phyloP scores from a whole-genome alignment of 2,888 invertebrate genomes.

The Agriotes lineatus region DNA sequence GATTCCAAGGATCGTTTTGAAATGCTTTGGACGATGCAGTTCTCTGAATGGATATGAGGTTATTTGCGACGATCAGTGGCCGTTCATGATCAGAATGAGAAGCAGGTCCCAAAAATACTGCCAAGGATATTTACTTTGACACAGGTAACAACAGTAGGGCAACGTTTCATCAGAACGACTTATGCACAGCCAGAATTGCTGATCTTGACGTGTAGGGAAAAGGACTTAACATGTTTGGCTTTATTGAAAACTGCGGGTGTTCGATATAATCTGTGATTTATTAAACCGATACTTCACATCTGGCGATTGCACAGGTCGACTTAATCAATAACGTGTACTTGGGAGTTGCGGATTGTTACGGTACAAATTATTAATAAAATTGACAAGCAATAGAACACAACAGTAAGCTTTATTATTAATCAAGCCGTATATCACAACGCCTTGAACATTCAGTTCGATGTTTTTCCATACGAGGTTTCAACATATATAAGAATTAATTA shows the following conservation, averaged over 20 bases:
- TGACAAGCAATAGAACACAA: not conserved
- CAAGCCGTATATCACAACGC: no score
- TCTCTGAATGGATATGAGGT: slow-evolving; percentile 32
- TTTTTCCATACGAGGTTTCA: no score
- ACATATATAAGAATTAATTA: no score
- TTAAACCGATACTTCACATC: slow-evolving; percentile 2
- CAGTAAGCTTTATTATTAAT: not conserved
- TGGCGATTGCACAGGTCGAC: not conserved
- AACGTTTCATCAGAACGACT: not conserved
- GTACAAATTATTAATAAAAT: not conserved
- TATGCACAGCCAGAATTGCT: not conserved
- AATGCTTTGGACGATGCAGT: slow-evolving; percentile 19
- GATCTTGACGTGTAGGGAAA: slow-evolving; percentile 9
- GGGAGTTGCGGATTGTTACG: not conserved
- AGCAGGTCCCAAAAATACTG: slow-evolving; percentile 21
- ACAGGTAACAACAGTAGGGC: not conserved
- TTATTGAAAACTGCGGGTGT: slow-evolving; percentile 19
- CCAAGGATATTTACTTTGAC: slow-evolving; percentile 2
- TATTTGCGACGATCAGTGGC: slow-evolving; percentile 13
- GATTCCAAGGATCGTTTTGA: slow-evolving; percentile 25
- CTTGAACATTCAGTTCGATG: no score
- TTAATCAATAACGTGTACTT: not conserved
- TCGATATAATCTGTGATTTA: slow-evolving; percentile 21
- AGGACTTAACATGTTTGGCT: slow-evolving; percentile 7
- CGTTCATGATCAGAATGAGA: slow-evolving; percentile 27